Base-by-base conservation (phyloP, 2,888 invertebrate species). In the Leptogaster cylindrica region DNA sequence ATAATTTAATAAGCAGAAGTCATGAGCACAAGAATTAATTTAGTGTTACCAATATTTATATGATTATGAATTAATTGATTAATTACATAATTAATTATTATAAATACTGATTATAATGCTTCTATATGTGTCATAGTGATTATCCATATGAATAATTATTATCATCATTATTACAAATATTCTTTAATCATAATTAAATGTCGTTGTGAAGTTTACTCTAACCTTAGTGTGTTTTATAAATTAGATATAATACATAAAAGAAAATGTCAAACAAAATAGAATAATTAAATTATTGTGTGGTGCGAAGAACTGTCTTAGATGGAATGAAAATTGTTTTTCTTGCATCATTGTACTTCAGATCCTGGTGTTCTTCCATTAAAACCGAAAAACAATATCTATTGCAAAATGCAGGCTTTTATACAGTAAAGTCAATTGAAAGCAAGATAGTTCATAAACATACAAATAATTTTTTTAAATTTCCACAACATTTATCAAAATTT, bases 191-290 rank as follows among this genome's bases (percentile, higher is more conserved):
- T 44, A 61, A 14, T 61, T 61, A 20, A 44, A 61, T 61, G 61
- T 61, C 61, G 61, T 61, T 61, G 61, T 61, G 61, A 61, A 61
- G 41, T 61, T 61, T 44, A 36, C 28, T 61, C 16, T 61, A 44
- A 61, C 44, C 44, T 10, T 44, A 61, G 41, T 36, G 61, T 44
- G 44, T 61, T 61, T 61, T 61, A 16, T 61, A 55, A 31, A 31
- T 28, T 52, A 52, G 28, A 28, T 16, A 33, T 52, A 52, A 31
- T 12, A 14, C 52, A 27, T 31, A 16, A 5, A 31, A 31, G 8
- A 55, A 39, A 28, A 23, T 28, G 23, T n/a, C n/a, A 50, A 12
- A 50, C 12, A 14, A 6, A 28, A 27, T 27, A 20, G 5, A 50
- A 27, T 27, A n/a, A n/a, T n/a, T 12, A 55, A 36, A 18, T 55